Base-by-base conservation (phyloP, 2,888 invertebrate species). In the Drosophila prostipennis region DNA sequence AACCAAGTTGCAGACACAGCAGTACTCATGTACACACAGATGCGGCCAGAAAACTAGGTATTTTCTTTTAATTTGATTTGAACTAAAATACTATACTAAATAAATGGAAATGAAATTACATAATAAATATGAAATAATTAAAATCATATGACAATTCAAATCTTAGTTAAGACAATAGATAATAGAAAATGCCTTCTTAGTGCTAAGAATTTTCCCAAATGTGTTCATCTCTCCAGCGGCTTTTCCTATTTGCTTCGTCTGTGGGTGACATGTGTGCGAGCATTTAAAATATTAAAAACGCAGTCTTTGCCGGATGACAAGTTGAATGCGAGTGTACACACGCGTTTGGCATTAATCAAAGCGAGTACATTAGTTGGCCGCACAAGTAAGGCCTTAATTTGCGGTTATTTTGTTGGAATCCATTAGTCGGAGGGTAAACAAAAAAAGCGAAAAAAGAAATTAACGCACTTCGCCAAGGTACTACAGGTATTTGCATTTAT, bases 201-300 rank as follows among this genome's bases (percentile, higher is more conserved):
- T 11, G 13, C 26, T 39, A 57, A 10, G 32, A 14, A 2, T 39
- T 29, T n/a, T 10, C 8, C 8, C 29, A 2, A 5, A 19, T 19
- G 10, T 57, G 57, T 57, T 14, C 32, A 5, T 19, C 3, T 32
- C 19, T 19, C 13, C 29, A 6, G 13, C 34, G 16, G 40, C 16
- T 13, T 23, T 58, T 48, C 34, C 45, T 40, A 46, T 55, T 19
- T 53, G 37, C 57, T 51, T 45, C 16, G 16, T 19, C 68, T 57
- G 78, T 48, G 48, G 23, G 64, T 40, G 59, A 34, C 61, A 65
- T 79, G 72, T 78, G 29, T 32, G 46, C 23, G 6, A 67, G 49
- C 77, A 73, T 70, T 79, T 82, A 79, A 79, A 63, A 85, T 76
- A 79, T 85, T 81, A 79, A 79, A 85, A 76, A 68, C 59, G 74